These are phyloP conservation scores for Drosophila mauritiana DNA, from an alignment of 1,140 invertebrate genomes.

Conservation along the genomic window DNA sequence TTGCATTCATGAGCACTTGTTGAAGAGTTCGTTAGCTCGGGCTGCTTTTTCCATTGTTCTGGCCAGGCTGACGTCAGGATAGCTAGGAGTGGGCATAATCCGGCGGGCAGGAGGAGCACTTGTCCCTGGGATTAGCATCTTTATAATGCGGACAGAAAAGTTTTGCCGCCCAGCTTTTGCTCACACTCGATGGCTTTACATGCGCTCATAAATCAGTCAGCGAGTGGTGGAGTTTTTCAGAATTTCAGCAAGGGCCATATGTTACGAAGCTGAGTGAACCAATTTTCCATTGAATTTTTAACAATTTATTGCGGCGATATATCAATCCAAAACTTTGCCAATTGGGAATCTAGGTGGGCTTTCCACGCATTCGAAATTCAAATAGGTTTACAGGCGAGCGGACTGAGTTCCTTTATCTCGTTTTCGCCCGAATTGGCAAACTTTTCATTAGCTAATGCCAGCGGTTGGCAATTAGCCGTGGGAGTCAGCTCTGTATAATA, in stretches of 20 bases:
- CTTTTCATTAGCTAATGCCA: conserved; percentile 47
- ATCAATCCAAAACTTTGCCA: conserved; percentile 37
- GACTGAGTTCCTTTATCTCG: background rate
- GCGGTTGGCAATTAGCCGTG: conserved; percentile 27
- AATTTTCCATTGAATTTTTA: conserved; percentile 17
- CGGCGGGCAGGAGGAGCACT: background rate
- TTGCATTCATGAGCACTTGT: conserved; percentile 57
- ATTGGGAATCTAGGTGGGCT: conserved; percentile 6
- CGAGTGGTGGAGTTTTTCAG: conserved; percentile 7
- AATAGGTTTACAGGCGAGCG: conserved; percentile 2
- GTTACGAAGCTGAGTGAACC: conserved; percentile 16
- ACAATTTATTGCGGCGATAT: conserved; percentile 35
- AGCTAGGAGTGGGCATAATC: conserved; percentile 16
- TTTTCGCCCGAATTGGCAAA: conserved; percentile 15
- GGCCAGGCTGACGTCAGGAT: conserved; percentile 30
- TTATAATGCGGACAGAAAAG: conserved; percentile 28
- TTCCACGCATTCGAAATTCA: background rate
- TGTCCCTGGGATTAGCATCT: conserved; percentile 41
- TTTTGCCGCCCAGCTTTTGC: conserved; percentile 28
- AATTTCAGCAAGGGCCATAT: conserved; percentile 24
- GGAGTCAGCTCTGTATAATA: conserved; percentile 28
- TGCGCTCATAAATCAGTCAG: conserved; percentile 40
- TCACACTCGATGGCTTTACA: conserved; percentile 13
- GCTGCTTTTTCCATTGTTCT: conserved; percentile 18
- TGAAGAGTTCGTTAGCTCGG: background rate